A percentile compares a stretch with the other conserved stretches of the same genome.
phyloP scores from a whole-genome alignment of 2,888 invertebrate species.

The Eupsilia transversa region DNA sequence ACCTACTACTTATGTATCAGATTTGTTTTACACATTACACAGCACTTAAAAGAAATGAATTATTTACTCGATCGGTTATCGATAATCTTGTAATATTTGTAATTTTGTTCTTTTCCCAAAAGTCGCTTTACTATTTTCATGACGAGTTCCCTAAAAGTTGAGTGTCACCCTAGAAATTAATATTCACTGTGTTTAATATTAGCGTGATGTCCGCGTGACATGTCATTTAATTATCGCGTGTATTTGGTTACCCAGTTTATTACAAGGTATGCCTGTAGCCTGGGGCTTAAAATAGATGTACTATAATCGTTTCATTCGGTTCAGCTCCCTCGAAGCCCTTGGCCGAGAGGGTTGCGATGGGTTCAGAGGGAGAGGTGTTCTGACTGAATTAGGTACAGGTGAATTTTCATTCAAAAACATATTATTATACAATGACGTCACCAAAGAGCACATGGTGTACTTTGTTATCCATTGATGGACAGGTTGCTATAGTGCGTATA shows the following conservation, averaged over 20 bases:
- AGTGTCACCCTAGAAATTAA: slow-evolving; percentile 7
- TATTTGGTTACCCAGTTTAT: slow-evolving; percentile 48
- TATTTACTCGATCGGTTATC: not conserved
- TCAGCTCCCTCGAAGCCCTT: slow-evolving; percentile 49
- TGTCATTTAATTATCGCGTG: slow-evolving; percentile 57
- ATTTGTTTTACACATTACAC: not conserved
- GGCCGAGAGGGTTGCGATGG: slow-evolving; percentile 41
- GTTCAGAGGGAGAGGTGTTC: slow-evolving; percentile 25
- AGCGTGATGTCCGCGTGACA: slow-evolving; percentile 53
- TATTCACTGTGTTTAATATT: slow-evolving; percentile 24
- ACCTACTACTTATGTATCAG: not conserved
- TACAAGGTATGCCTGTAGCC: slow-evolving; percentile 28
- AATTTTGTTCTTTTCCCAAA: not conserved
- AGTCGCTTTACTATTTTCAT: not conserved
- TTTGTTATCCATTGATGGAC: not conserved
- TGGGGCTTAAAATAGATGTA: slow-evolving; percentile 56
- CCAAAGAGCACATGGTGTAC: not conserved
- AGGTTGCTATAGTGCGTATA: not conserved
- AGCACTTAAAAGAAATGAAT: not conserved
- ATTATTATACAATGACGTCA: slow-evolving; percentile 13
- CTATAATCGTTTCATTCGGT: slow-evolving; percentile 55
- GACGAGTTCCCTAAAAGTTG: not conserved
- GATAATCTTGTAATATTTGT: not conserved
- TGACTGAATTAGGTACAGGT: slow-evolving; percentile 17
- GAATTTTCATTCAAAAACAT: slow-evolving; percentile 33